phyloP scores from a whole-genome alignment of 2,888 invertebrate genomes.

The Timandra comae region DNA sequence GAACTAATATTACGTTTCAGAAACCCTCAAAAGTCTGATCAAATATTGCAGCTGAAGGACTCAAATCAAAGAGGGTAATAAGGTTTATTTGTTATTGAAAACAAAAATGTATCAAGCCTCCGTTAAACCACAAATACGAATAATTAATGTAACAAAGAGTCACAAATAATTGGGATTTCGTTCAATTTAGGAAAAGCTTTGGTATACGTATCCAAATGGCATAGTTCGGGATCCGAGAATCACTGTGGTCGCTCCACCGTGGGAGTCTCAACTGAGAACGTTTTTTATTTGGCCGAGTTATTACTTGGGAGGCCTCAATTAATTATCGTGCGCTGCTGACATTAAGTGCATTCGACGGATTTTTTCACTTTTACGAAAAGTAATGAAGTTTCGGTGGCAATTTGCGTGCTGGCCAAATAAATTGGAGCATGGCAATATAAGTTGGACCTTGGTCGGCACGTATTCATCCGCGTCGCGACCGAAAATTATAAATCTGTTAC shows the following conservation, averaged over 20 bases:
- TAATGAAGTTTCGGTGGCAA: conserved; percentile 35
- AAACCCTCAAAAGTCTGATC: too few species aligned
- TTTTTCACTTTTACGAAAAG: conserved; percentile 50
- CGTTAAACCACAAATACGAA: too few species aligned
- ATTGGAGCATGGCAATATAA: conserved; percentile 44
- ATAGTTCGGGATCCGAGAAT: neutral
- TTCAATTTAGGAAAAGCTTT: too few species aligned
- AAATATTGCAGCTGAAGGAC: too few species aligned
- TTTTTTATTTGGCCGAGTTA: conserved; percentile 44
- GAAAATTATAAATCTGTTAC: conserved; percentile 42
- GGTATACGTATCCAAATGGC: neutral
- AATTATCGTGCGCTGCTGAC: conserved; percentile 44
- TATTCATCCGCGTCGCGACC: conserved; percentile 37
- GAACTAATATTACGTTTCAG: too few species aligned
- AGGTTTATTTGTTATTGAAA: too few species aligned
- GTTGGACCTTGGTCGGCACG: conserved; percentile 29
- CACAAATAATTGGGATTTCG: too few species aligned
- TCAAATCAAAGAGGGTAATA: too few species aligned
- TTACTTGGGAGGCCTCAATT: conserved; percentile 54
- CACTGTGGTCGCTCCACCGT: neutral
- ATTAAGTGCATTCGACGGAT: conserved; percentile 36
- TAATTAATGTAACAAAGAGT: too few species aligned
- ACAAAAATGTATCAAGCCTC: too few species aligned
- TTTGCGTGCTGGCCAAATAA: conserved; percentile 36
- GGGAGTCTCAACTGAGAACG: neutral